phyloP scores from a whole-genome alignment of 2,113 vertebrate species.

The Chrysochloris asiatica region DNA sequence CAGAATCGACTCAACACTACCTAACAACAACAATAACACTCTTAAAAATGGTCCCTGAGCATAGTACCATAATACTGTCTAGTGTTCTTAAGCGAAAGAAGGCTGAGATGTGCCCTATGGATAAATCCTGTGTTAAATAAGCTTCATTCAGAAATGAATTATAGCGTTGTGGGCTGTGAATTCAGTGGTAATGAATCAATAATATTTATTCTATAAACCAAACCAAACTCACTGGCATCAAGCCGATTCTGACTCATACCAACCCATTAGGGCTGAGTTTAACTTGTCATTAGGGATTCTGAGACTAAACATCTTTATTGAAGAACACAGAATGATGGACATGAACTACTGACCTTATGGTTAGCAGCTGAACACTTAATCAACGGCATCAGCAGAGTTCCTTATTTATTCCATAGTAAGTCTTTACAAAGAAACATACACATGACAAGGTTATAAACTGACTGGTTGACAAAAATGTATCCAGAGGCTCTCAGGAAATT shows the following conservation, averaged over 20 bases:
- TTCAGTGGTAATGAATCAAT: background rate
- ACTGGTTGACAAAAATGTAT: background rate
- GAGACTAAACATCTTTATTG: too few relatives aligned
- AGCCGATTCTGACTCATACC: too few relatives aligned
- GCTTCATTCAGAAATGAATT: background rate
- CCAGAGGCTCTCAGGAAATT: background rate
- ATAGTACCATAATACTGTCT: background rate
- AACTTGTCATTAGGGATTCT: too few relatives aligned
- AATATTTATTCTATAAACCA: too few relatives aligned
- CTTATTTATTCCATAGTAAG: background rate
- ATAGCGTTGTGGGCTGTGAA: background rate
- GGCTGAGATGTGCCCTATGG: background rate
- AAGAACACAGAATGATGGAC: too few relatives aligned
- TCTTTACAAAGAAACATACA: background rate
- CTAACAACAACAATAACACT: too few relatives aligned
- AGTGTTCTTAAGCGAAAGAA: background rate
- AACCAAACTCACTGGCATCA: too few relatives aligned
- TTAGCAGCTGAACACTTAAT: too few relatives aligned
- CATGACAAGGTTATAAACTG: background rate
- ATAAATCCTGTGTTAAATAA: background rate
- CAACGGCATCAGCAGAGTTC: too few relatives aligned
- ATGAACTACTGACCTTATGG: too few relatives aligned
- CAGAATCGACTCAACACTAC: too few relatives aligned
- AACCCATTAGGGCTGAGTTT: too few relatives aligned
- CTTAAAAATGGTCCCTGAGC: background rate